These are phyloP conservation scores for Hypomesus transpacificus DNA, from an alignment of 2,113 vertebrate species.

Conservation along the genomic window DNA sequence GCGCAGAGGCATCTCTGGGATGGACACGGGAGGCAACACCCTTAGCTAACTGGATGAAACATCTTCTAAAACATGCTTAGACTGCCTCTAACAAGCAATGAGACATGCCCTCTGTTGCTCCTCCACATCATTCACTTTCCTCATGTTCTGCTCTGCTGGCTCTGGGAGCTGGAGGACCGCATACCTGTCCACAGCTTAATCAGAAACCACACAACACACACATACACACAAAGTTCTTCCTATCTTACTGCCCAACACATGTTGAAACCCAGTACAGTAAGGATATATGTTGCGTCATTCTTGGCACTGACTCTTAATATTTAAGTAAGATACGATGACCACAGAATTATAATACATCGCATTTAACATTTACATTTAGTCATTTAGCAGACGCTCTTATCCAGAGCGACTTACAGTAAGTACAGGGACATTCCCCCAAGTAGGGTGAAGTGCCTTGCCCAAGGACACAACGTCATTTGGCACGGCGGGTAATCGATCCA, in stretches of 20 bases:
- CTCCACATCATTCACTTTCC: conserved; percentile 17
- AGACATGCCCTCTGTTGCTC: conserved; percentile 11
- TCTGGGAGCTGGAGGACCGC: conserved; percentile 11
- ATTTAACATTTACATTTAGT: too few relatives aligned
- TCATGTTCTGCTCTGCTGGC: conserved; percentile 37
- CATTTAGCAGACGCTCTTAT: too few relatives aligned
- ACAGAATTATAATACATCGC: too few relatives aligned
- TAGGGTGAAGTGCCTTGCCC: too few relatives aligned
- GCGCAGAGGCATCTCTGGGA: conserved; percentile 19
- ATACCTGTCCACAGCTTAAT: conserved; percentile 22
- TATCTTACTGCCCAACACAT: background rate
- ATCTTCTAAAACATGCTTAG: conserved; percentile 7
- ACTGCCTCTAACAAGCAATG: conserved; percentile 14
- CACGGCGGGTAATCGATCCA: too few relatives aligned
- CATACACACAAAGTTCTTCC: background rate
- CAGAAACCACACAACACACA: conserved; percentile 13
- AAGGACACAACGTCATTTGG: too few relatives aligned
- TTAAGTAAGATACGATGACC: too few relatives aligned
- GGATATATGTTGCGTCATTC: background rate
- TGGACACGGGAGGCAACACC: conserved; percentile 14
- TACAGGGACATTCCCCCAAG: too few relatives aligned
- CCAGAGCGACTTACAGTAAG: too few relatives aligned
- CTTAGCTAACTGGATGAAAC: background rate
- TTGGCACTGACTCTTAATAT: background rate
- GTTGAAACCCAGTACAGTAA: background rate